Base-by-base conservation (phyloP, 2,797 vertebrate species). In the Macrochelys suwanniensis region DNA sequence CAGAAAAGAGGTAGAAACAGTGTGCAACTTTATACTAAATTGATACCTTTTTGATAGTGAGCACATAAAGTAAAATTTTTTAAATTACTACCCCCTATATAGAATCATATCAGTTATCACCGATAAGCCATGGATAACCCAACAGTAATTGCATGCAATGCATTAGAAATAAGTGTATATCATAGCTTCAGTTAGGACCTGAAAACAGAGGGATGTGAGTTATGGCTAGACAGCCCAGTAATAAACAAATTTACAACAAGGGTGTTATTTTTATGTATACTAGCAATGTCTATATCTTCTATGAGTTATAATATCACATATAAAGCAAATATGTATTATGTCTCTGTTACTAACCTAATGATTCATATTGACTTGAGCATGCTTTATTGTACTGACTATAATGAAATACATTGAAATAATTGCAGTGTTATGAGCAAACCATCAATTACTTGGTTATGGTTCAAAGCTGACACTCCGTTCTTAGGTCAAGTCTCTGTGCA, bases 361-460 rank as follows among this genome's bases (percentile, higher is more conserved):
- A 91, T 92, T 96, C 90, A 90, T 77, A 87, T 59, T 92, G 87
- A 96, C 80, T 90, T 93, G 25, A 91, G 53, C 1, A 3, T 89
- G 50, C 91, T n/a, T 80, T 95, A 89, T 89, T 3, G 12, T 96
- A 97, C 92, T 95, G 80, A 82, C n/a, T 80, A 81, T 53, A 95
- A 96, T 95, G 95, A 95, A 98, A 97, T 92, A 85, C 45, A 93
- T 68, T 37, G 89, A 97, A 98, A 98, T 88, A 93, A 92, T 91
- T 65, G 15, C 37, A 96, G 92, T 76, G 87, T 90, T 49, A 86
- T 59, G 83, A 90, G 42, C 90, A 92, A 96, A 92, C 93, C 82
- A 92, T 97, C 95, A 95, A 47, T 95, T 96, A 94, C 49, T 50
- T 51, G 94, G 82, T 37, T 88, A 95, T 94, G 88, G 96, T 94